Base-by-base conservation (phyloP, 2,113 vertebrate species). In the Arenaria interpres region DNA sequence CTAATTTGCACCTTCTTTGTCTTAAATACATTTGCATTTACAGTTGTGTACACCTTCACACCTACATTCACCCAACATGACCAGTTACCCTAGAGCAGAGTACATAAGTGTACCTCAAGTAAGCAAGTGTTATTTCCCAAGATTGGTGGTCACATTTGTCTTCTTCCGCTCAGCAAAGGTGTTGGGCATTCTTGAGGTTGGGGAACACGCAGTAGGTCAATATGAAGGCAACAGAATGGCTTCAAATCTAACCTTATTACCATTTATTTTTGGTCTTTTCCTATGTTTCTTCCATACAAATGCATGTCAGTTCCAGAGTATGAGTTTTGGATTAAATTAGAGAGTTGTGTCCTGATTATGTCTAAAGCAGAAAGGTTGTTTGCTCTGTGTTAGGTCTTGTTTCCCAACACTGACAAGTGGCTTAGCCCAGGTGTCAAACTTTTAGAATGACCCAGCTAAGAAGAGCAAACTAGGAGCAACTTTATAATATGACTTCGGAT, bases 71-170 rank as follows among this genome's bases (percentile, higher is more conserved):
- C 18, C 32, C 45, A 59, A 24, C 11, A 19, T 0, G 4, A 56
- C 7, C 45, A 24, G 12, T 76, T 48, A 50, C 8, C 8, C 33
- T 41, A 22, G 20, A 67, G 41, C 19, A 83, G 46, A 88, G 11
- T 33, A 53, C 0, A 0, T 35, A 37, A 51, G 3, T 28, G 12
- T 9, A 3, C 50, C 18, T 69, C 45, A 19, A 37, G 12, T 27
- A 17, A 73, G 8, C 13, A 57, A 45, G 8, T 6, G 12, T 60
- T 72, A 50, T 22, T 79, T 22, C 57, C 53, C n/a, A 74, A 25
- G n/a, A 24, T 10, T 63, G 16, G 7, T 50, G 10, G 23, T 76
- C 53, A 85, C 14, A 28, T 76, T 69, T 66, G n/a, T 19, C 25
- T 57, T 53, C 45, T 93, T 23, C 35, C 4, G 3, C 50, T 50